Evolutionary conservation across 2,113 vertebrate species (phyloP), one percentile per base, ranked within the genome.

Genomic region (Osmerus eperlanus): DNA sequence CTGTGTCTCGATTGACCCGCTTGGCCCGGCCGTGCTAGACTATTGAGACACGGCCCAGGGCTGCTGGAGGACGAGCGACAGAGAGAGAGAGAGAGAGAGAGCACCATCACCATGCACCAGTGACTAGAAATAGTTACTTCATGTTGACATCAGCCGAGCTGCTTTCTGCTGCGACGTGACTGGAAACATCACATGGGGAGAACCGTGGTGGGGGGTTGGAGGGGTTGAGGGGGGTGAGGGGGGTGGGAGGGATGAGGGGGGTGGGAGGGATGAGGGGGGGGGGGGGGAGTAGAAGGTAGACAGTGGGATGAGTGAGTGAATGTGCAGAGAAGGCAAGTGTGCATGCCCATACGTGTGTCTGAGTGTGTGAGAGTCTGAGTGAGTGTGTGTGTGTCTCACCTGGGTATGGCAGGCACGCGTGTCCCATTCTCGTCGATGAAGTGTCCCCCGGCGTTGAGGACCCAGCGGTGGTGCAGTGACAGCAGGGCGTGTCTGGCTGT

Each of bases 401-500:
- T 94, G 72, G 95, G 97, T 73, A 99, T 99, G 69, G 95, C 97
- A 0, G 97, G 96, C 72, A 97, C 90, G 0, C 92, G 93, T 1
- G 92, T 94, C 68, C 96, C 95, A 0, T 97, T 99, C 81, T 96
- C 97, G 0, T 98, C 97, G 36, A 96, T 93, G 0, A 99, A 99
- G 86, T 97, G 94, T 0, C 96, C 97, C 0, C 96, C 97, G 0
- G 96, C 95, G 12, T 95, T 99, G 78, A 99, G 95, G 67, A 98
- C 95, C 96, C 97, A 99, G 87, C 97, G 95, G 79, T 98, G 97
- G 71, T 99, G 97, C n/a, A 99, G 91, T 2, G 97, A 98, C 95
- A 96, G 92, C 73, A 99, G 83, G 14, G 95, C 91, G 0, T 98
- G 96, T 21, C 93, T 90, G 0, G 97, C 95, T 0, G 96, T 98